Evolutionary conservation across 2,888 invertebrate species (phyloP).

Genomic region (Argyra leucocephala): DNA sequence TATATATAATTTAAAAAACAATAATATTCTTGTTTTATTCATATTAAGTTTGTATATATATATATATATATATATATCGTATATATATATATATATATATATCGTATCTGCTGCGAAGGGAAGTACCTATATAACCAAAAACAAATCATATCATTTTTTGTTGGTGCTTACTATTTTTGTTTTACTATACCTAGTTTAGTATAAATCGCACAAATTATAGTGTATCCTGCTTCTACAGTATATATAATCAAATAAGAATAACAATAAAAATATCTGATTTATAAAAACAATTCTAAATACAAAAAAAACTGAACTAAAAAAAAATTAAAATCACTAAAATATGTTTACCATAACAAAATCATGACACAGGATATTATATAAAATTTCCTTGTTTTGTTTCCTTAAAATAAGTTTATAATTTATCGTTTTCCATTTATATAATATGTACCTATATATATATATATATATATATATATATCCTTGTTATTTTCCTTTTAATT

Average conservation of each 20-base stretch:
- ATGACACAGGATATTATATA: background rate
- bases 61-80: background rate
- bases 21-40: no score
- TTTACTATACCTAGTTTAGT: no score
- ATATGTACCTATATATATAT: background rate
- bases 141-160: background rate
- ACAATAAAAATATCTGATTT: background rate
- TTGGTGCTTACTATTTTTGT: no score
- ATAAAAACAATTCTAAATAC: background rate
- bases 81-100: background rate
- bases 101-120: background rate
- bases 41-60: background rate
- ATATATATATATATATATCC: background rate
- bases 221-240: no score
- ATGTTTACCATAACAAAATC: conserved; percentile 1
- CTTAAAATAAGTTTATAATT: background rate
- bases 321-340: background rate
- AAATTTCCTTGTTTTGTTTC: conserved; percentile 6
- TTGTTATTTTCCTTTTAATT: background rate
- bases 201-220: no score
- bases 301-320: background rate
- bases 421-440: background rate
- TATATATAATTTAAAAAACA: no score
- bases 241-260: background rate
- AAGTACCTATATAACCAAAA: no score